Percentiles rank a stretch among this genome's conserved stretches.
Conservation (phyloP, 2,888 invertebrate species). For the Ceriagrion tenellum region DNA sequence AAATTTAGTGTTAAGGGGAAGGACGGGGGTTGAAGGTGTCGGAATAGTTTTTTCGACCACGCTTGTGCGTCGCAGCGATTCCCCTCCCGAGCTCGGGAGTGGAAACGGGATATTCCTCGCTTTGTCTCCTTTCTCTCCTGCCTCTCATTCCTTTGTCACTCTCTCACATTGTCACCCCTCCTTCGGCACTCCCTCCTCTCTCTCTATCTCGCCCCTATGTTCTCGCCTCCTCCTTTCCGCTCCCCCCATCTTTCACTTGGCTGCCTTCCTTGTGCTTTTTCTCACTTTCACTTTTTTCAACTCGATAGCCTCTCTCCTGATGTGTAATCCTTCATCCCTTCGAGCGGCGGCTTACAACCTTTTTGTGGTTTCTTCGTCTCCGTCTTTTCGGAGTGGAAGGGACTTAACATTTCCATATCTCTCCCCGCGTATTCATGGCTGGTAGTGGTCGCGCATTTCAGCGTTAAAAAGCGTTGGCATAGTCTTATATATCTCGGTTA, state of each 20-base stretch:
- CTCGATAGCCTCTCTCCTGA: background rate
- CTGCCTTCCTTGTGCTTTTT: background rate
- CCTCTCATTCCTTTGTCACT: background rate
- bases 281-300: background rate
- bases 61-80: background rate
- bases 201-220: background rate
- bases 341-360: background rate
- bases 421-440: background rate
- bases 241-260: background rate
- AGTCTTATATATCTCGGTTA: background rate
- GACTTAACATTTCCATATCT: background rate
- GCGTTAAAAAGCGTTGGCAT: background rate
- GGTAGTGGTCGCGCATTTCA: background rate
- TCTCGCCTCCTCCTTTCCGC: background rate
- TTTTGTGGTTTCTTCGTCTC: constrained; percentile 1
- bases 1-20: no score
- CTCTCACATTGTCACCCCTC: background rate
- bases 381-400: background rate
- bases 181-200: background rate
- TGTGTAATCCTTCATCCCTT: background rate
- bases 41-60: background rate
- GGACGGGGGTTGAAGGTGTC: no score
- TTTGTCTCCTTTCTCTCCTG: background rate
- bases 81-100: background rate
- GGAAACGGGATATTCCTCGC: background rate